Percentiles rank a stretch among this genome's conserved stretches.
Conservation (phyloP, 2,888 invertebrate genomes). For the Anticlea derivata region DNA sequence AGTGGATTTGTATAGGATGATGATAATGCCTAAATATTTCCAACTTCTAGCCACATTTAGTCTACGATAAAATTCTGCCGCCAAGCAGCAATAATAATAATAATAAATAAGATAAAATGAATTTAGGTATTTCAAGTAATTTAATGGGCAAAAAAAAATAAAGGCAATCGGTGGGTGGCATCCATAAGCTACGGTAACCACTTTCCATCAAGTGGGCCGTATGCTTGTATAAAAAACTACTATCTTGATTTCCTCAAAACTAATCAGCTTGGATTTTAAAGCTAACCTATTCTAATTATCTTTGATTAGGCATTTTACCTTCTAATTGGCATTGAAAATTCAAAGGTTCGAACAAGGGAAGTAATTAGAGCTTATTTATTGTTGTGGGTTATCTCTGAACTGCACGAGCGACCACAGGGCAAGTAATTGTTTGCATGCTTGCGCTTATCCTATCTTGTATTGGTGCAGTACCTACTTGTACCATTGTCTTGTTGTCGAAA, state of each 20-base stretch:
- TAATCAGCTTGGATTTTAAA: not conserved
- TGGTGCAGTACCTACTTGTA: conserved; percentile 26
- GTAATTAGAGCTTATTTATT: conserved; percentile 78
- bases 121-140: no score
- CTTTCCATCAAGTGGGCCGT: no score
- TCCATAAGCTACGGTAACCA: no score
- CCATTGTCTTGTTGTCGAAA: conserved; percentile 34
- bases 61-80: no score
- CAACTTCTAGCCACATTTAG: not conserved
- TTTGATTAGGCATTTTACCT: conserved; percentile 46
- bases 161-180: no score
- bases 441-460: conserved; percentile 34
- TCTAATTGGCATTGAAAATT: conserved; percentile 59
- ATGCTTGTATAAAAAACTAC: no score
- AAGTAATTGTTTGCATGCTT: conserved; percentile 36
- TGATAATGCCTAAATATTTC: no score
- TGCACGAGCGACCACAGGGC: conserved; percentile 51
- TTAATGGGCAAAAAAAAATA: no score
- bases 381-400: conserved; percentile 68
- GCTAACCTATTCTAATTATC: conserved; percentile 30
- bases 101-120: no score
- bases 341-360: conserved; percentile 61
- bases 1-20: no score
- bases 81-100: no score
- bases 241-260: not conserved